Evolutionary conservation across 2,797 vertebrate species (phyloP).

Genomic region (Apodemus agrarius): DNA sequence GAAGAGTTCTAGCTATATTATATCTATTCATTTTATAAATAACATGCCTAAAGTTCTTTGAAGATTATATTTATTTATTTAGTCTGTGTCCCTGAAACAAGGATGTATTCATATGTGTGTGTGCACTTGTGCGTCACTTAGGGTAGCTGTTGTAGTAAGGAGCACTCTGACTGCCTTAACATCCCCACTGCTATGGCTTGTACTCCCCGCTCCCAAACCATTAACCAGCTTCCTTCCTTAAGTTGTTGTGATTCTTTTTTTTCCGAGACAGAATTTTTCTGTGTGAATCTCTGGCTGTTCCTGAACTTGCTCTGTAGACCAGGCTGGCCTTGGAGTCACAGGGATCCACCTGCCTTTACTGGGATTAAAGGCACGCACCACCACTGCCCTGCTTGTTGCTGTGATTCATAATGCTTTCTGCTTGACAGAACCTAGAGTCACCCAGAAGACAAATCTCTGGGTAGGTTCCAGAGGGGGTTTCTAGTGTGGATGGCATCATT

Average conservation of each 20-base stretch:
- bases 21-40: constrained; percentile 11
- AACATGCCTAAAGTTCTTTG: constrained; percentile 4
- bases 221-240: neutral
- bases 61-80: neutral
- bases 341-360: neutral
- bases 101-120: neutral
- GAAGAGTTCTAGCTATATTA: neutral
- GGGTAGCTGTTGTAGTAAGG: neutral
- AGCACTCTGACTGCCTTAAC: neutral
- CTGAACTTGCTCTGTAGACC: neutral
- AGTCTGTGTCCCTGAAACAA: neutral
- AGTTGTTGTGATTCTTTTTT: neutral
- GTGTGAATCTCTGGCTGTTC: neutral
- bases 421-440: neutral
- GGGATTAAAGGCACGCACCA: neutral
- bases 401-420: neutral
- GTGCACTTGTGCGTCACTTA: neutral
- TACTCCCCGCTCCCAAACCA: neutral
- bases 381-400: neutral
- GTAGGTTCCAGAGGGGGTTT: neutral
- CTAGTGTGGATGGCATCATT: too few relatives aligned
- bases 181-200: neutral
- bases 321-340: neutral
- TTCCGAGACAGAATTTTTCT: neutral
- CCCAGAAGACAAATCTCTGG: neutral